Base-by-base conservation (phyloP, 2,113 vertebrate genomes). In the Dendrocopos noguchii region DNA sequence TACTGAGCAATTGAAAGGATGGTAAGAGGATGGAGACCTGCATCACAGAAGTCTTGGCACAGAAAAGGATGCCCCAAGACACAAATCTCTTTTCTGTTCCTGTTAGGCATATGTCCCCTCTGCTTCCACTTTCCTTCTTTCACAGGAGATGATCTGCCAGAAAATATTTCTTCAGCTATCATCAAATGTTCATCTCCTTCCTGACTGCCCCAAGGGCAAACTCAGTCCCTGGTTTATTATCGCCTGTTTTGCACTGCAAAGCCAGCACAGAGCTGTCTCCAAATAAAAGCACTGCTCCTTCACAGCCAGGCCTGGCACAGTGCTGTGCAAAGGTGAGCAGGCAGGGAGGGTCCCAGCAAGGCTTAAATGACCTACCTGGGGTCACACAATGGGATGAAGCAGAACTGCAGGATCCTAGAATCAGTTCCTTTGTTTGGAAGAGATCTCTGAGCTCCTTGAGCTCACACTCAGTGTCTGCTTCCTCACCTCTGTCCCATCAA, bases 161-260 rank as follows among this genome's bases (percentile, higher is more conserved):
- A 89, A 96, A 93, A 80, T 91, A 85, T 92, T 94, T 93, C 88
- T 94, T 95, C 89, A 91, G 22, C 87, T 87, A 77, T 56, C 87
- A 89, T 95, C 91, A 91, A 87, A 82, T 80, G 65, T 82, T 94
- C 89, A 57, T 92, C 87, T 88, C 88, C 53, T 88, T 94, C 61
- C 89, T 95, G 67, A 89, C 61, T 87, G 56, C 82, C 78, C 91
- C 87, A 93, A 87, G 60, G 91, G 89, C 87, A 93, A 92, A 84
- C 64, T 85, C 68, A 80, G 68, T 92, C 61, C 72, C 53, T 83
- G 44, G 76, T 92, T 91, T 91, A 85, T 95, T 85, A 85, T 73
- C 15, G 6, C 33, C 10, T 19, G 39, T 29, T 34, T 29, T 31
- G 12, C 39, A 5, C 39, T 50, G 36, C 52, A 53, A 64, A 91